Percentiles rank a stretch among this genome's conserved stretches.
phyloP scores from a whole-genome alignment of 1,140 invertebrate species.

The Brachionus sp. region DNA sequence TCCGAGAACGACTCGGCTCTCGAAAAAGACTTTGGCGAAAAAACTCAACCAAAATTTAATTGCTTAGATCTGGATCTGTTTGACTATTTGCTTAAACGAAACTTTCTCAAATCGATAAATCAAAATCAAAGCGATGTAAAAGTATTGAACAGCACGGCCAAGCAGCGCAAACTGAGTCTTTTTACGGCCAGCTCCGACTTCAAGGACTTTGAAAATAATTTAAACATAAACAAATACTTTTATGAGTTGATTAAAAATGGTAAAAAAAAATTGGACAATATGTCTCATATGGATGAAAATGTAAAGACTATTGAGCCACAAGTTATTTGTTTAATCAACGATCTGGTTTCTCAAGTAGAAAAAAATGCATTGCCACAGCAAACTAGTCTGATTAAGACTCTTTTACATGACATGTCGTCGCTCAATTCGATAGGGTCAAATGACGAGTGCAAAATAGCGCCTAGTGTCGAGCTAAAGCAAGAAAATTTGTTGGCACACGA shows the following conservation, averaged over 20 bases:
- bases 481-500: constrained; percentile 4
- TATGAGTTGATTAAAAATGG: constrained; percentile 28
- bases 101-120: neutral
- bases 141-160: neutral
- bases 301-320: neutral
- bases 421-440: neutral
- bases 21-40: neutral
- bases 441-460: neutral
- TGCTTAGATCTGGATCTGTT: neutral
- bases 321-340: neutral
- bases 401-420: neutral
- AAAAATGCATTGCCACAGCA: neutral
- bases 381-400: constrained; percentile 14
- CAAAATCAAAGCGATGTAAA: neutral
- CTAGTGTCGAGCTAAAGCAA: neutral
- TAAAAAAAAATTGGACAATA: neutral
- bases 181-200: neutral
- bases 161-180: constrained; percentile 1
- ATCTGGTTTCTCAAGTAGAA: neutral
- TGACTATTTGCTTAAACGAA: constrained; percentile 7
- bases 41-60: neutral
- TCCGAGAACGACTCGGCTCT: neutral
- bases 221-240: constrained; percentile 17
- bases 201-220: constrained; percentile 12
- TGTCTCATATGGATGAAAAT: neutral